phyloP scores from a whole-genome alignment of 2,888 invertebrate species.

The Drosophila pegasa region DNA sequence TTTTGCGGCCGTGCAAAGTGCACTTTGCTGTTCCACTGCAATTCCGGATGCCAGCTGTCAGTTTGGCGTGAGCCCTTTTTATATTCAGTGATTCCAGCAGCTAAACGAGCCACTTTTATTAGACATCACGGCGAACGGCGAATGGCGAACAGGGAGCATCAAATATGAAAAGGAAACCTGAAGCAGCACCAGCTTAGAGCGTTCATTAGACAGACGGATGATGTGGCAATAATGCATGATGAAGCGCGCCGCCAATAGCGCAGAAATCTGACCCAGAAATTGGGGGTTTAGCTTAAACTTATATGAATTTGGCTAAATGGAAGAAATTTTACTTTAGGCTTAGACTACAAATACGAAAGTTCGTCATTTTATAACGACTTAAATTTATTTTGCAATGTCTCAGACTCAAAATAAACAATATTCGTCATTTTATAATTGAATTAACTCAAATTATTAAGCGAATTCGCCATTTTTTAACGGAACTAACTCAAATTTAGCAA shows the following conservation, averaged over 20 bases:
- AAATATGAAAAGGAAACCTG: conserved; percentile 19
- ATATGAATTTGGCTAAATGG: background rate
- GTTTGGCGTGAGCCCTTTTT: conserved; percentile 29
- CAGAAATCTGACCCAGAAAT: background rate
- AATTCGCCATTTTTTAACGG: too few relatives aligned
- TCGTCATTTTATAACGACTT: too few relatives aligned
- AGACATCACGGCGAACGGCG: conserved; percentile 36
- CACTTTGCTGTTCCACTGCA: conserved; percentile 69
- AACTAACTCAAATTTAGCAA: too few relatives aligned
- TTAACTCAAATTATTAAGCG: too few relatives aligned
- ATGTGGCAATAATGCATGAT: conserved; percentile 2
- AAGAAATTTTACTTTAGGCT: too few relatives aligned
- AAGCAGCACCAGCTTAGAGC: conserved; percentile 12
- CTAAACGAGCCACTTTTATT: conserved; percentile 51
- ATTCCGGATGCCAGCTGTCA: conserved; percentile 69
- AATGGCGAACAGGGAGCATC: background rate
- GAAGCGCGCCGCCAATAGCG: background rate
- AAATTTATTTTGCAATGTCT: too few relatives aligned
- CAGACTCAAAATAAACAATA: too few relatives aligned
- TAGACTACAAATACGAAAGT: too few relatives aligned
- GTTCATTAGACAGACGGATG: conserved; percentile 17
- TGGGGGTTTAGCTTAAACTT: too few relatives aligned
- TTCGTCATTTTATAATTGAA: too few relatives aligned
- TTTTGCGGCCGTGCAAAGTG: conserved; percentile 75
- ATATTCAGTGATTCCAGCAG: conserved; percentile 33